Evolutionary conservation across 2,888 invertebrate genomes (phyloP).

Genomic region (Drosophila paranaensis): DNA sequence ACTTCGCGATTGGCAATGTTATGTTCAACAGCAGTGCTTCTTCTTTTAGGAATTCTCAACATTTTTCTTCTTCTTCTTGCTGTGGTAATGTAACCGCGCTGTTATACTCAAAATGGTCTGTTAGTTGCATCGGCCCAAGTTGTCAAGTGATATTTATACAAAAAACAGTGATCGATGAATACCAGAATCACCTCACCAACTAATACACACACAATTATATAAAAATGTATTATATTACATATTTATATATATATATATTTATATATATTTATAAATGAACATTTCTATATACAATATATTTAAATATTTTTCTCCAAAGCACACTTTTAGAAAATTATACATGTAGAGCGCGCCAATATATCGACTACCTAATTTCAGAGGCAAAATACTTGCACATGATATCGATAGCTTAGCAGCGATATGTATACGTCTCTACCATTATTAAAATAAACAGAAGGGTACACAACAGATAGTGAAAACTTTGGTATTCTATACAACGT

Average conservation of each 20-base stretch:
- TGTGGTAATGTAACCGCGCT: slow-evolving; percentile 20
- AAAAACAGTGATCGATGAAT: not conserved
- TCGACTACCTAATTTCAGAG: not conserved
- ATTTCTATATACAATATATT: not conserved
- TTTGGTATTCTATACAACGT: slow-evolving; percentile 14
- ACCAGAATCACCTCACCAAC: not conserved
- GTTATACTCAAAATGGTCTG: slow-evolving; percentile 34
- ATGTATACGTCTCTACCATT: slow-evolving; percentile 35
- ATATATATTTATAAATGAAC: not conserved
- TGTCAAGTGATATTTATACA: not conserved
- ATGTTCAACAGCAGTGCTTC: slow-evolving; percentile 39
- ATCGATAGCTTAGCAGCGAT: slow-evolving; percentile 32
- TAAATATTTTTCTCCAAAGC: not conserved
- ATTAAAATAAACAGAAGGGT: slow-evolving; percentile 43
- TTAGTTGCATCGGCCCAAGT: not conserved
- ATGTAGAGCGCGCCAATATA: slow-evolving; percentile 2
- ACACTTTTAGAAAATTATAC: not conserved
- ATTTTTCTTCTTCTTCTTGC: slow-evolving; percentile 25
- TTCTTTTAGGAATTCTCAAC: slow-evolving; percentile 40
- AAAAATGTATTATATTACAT: not conserved
- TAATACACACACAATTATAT: not conserved
- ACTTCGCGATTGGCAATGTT: slow-evolving; percentile 66
- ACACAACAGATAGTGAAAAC: slow-evolving; percentile 38
- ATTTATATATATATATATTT: too few species aligned
- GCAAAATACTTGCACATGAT: not conserved